Conservation (phyloP, 1,140 invertebrate genomes). For the Dinoponera quadriceps region DNA sequence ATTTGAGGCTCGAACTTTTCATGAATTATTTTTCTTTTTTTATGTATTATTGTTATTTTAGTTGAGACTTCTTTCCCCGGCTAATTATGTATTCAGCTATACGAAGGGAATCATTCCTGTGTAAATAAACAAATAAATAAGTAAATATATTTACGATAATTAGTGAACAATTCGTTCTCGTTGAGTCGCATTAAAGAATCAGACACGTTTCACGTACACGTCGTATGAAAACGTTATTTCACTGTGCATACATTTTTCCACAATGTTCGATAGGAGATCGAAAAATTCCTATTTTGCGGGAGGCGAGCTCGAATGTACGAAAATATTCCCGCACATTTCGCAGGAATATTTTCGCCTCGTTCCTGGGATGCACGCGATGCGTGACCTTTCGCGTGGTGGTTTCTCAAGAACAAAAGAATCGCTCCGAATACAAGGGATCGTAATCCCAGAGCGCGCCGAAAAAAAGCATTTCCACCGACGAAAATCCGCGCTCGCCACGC, state of each 20-base stretch:
- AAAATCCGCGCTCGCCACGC: not conserved
- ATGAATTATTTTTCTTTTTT: too few species aligned
- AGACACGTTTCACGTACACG: not conserved
- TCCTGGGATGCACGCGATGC: constrained; percentile 28
- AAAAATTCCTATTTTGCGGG: constrained; percentile 5
- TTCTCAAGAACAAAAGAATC: constrained; percentile 61
- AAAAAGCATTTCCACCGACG: not conserved
- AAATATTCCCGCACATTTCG: constrained; percentile 10
- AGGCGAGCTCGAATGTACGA: not conserved
- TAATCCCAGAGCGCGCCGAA: constrained; percentile 43
- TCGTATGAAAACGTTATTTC: constrained; percentile 22
- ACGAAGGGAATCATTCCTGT: too few species aligned
- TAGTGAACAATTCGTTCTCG: not conserved
- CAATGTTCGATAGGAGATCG: not conserved
- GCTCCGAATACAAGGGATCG: constrained; percentile 42
- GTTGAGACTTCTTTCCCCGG: too few species aligned
- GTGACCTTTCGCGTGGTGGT: constrained; percentile 4
- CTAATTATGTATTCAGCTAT: too few species aligned
- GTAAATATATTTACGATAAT: not conserved
- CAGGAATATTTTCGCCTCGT: not conserved
- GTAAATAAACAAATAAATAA: not conserved
- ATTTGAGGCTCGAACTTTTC: too few species aligned
- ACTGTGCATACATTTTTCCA: not conserved
- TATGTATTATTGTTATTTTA: too few species aligned
- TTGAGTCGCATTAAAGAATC: not conserved